Base-by-base conservation (phyloP, 1,140 invertebrate species). In the Formica exsecta region DNA sequence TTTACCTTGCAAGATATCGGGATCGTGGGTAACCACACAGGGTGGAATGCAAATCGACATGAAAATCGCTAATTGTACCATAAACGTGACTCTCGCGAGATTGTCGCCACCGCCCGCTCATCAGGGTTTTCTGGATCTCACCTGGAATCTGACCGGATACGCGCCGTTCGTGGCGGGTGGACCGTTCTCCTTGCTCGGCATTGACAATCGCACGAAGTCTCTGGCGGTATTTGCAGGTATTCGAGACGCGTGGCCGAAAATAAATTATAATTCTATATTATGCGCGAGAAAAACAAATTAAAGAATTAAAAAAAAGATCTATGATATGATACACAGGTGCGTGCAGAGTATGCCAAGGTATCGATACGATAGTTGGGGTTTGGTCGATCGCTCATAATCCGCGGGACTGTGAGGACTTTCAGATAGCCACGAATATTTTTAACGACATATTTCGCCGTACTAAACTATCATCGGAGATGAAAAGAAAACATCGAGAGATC, bases 351-450 rank as follows among this genome's bases (percentile, higher is more conserved):
- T 93, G 93, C 32, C 87, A 93, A 74, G 92, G 93, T 68, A 76
- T 92, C 54, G 92, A 93, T 59, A 93, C 92, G 0, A 93, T 93
- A 71, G 84, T 91, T 44, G 93, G 93, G 1, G 87, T 93, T 22
- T 93, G 93, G 93, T 89, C 91, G 3, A 64, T 93, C 1, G 81
- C 88, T 6, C 89, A 65, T 7, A 87, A 89, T 9, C 92, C 93
- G 0, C 87, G 88, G 11, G 88, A 88, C 61, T 93, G 93, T 81
- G 74, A 89, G 32, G 91, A 93, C 9, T 91, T 93, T 74, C 91
- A 91, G 80, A 86, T 92, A 5, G 71, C 91, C 7, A 92, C 88
- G 3, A 90, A 68, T 59, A 87, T 91, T 29, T 90, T 89, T 54
- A 92, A 93, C 32, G 92, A 93, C 44, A 88, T 93, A 57, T 92